A percentile compares a stretch with the other conserved stretches of the same genome.
Conservation (phyloP, 1,140 invertebrate genomes). For the Neotoxoptera formosana region DNA sequence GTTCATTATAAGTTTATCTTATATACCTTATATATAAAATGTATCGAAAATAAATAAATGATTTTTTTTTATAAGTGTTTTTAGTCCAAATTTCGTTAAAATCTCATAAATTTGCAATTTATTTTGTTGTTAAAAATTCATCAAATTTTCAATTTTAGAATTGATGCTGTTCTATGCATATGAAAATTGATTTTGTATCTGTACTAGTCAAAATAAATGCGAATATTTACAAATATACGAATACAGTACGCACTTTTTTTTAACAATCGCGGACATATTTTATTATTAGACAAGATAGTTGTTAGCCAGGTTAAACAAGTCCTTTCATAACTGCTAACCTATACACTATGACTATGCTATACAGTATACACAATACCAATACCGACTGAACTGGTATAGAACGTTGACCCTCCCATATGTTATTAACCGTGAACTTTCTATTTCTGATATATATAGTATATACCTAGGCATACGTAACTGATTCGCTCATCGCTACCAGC, state of each 20-base stretch:
- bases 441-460: not conserved
- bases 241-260: not conserved
- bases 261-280: not conserved
- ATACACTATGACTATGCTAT: not conserved
- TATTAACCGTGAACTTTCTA: conserved; percentile 43
- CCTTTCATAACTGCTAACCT: not conserved
- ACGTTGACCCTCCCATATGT: conserved; percentile 6
- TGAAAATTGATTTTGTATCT: not conserved
- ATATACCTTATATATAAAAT: not conserved
- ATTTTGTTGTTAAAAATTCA: not conserved
- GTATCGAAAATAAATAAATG: not conserved
- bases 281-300: conserved; percentile 19
- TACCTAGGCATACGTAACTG: not conserved
- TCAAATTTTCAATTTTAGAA: not conserved
- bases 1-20: not conserved
- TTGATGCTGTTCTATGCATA: not conserved
- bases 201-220: not conserved
- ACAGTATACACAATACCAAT: not conserved
- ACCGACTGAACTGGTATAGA: not conserved
- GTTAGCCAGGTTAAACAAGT: not conserved
- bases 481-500: not conserved
- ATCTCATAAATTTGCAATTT: not conserved
- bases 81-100: not conserved
- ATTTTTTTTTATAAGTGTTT: too few species aligned
- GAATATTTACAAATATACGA: not conserved